These are phyloP conservation scores for Panulirus ornatus DNA, from an alignment of 1,140 invertebrate genomes.

Conservation along the genomic window DNA sequence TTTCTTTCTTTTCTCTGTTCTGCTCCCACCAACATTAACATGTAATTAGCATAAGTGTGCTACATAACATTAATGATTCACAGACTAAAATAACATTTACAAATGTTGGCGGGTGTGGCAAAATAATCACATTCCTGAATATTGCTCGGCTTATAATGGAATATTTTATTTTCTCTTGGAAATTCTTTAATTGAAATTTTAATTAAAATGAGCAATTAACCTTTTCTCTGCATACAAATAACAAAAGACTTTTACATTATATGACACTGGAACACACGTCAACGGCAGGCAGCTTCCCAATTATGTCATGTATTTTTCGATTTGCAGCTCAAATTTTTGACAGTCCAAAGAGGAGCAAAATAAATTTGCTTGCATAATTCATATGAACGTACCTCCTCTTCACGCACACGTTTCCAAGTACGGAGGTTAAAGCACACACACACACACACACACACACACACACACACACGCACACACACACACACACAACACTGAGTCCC, in stretches of 20 bases:
- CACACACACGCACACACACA: too few species aligned
- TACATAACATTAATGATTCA: neutral
- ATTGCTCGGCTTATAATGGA: neutral
- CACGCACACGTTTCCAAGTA: too few species aligned
- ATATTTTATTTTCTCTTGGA: neutral
- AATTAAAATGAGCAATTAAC: neutral
- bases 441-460: too few species aligned
- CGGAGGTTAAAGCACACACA: neutral
- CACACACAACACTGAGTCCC: too few species aligned
- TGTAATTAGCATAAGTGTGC: neutral
- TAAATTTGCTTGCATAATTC: neutral
- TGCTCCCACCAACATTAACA: neutral
- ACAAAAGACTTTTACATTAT: neutral
- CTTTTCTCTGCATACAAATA: constrained; percentile 9
- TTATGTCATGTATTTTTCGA: neutral
- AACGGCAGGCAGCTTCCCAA: too few species aligned
- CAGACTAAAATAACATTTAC: neutral
- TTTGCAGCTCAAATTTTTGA: neutral
- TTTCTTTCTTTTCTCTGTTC: neutral
- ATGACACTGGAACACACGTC: constrained; percentile 7
- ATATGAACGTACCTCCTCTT: neutral
- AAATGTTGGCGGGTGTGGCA: neutral
- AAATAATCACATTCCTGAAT: constrained; percentile 3
- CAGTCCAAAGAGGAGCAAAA: neutral
- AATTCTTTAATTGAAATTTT: constrained; percentile 11